These are phyloP conservation scores for Tortricodes alternella DNA, from an alignment of 2,888 invertebrate genomes.

Conservation along the genomic window DNA sequence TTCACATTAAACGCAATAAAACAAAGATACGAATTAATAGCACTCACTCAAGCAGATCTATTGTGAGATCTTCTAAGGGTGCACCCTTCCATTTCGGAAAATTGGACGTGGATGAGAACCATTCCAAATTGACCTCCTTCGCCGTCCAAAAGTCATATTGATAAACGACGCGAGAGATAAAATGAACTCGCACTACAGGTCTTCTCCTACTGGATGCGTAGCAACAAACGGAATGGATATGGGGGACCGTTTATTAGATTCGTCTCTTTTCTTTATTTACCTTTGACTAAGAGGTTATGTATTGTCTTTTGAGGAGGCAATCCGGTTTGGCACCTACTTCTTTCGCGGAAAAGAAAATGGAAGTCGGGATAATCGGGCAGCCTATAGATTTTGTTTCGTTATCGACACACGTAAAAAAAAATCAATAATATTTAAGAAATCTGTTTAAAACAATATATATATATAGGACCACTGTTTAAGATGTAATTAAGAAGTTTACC, in stretches of 20 bases:
- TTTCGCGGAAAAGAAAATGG: conserved; percentile 46
- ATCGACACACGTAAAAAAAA: too few relatives aligned
- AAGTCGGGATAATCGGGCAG: conserved; percentile 53
- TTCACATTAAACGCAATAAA: conserved; percentile 77
- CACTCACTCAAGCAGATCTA: conserved; percentile 76
- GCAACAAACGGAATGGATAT: conserved; percentile 76
- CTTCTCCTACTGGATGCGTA: conserved; percentile 61
- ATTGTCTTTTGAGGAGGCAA: conserved; percentile 71
- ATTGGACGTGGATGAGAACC: conserved; percentile 72
- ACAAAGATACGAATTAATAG: conserved; percentile 81
- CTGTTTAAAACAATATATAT: too few relatives aligned
- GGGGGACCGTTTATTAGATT: conserved; percentile 76
- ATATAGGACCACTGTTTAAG: background rate
- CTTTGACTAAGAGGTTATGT: conserved; percentile 70
- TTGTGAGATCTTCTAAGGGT: conserved; percentile 76
- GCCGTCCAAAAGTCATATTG: conserved; percentile 56
- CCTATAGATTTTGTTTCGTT: background rate
- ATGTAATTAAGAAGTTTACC: background rate
- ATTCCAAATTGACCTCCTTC: conserved; percentile 56
- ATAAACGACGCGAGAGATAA: conserved; percentile 52
- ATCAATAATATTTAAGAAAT: too few relatives aligned
- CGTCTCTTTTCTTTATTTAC: conserved; percentile 76
- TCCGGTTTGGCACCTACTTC: conserved; percentile 61
- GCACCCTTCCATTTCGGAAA: conserved; percentile 78
- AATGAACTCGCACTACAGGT: conserved; percentile 51